These are phyloP conservation scores for Danaus chrysippus DNA, from an alignment of 2,888 invertebrate species.

Conservation along the genomic window DNA sequence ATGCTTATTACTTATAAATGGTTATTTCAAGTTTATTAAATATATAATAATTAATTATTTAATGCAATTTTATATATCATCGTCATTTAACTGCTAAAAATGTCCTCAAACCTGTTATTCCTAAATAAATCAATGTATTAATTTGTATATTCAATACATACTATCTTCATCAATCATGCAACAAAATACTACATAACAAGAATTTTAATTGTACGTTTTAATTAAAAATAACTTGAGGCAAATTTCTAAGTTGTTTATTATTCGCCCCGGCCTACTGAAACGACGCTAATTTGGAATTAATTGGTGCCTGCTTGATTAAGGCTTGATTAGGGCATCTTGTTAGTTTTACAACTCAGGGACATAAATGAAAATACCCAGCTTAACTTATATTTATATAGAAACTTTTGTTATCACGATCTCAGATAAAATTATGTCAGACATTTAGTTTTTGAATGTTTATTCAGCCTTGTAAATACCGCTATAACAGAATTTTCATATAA, in stretches of 20 bases:
- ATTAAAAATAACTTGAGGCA: constrained; percentile 24
- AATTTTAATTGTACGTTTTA: constrained; percentile 22
- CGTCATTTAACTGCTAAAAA: no score
- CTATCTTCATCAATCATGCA: constrained; percentile 3
- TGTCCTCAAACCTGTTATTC: no score
- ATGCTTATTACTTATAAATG: no score
- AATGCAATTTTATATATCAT: no score
- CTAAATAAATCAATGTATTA: background rate
- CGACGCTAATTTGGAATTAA: constrained; percentile 69
- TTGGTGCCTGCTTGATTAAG: constrained; percentile 70
- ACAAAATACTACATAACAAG: constrained; percentile 2
- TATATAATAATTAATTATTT: no score
- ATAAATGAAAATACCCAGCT: background rate
- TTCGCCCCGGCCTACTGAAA: constrained; percentile 48
- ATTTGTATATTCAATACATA: background rate
- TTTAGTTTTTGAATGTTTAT: no score
- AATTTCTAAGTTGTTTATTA: constrained; percentile 57
- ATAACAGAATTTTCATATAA: background rate
- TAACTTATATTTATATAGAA: background rate
- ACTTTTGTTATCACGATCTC: no score
- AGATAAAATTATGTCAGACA: no score
- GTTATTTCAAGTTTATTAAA: no score
- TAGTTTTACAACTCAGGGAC: constrained; percentile 29
- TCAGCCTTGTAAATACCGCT: no score
- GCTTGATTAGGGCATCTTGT: constrained; percentile 61